phyloP scores from a whole-genome alignment of 1,140 invertebrate species.

The Patella vulgata region DNA sequence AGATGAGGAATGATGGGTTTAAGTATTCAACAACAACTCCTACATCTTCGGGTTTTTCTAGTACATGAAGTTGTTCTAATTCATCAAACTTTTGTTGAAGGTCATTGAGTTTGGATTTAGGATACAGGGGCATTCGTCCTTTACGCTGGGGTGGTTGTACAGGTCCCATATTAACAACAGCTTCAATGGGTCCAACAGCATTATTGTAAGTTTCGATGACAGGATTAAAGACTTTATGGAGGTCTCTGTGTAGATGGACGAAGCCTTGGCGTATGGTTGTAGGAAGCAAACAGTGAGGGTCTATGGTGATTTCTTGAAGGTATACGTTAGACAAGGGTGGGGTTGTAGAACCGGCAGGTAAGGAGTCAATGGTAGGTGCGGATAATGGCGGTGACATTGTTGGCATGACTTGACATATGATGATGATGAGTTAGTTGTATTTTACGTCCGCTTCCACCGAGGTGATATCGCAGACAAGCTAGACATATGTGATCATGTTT shows the following conservation, averaged over 20 bases:
- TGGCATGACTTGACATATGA: not conserved
- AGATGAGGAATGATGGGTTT: conserved; percentile 28
- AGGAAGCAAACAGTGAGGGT: no score
- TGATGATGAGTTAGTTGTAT: no score
- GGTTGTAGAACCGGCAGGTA: no score
- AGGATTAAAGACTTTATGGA: no score
- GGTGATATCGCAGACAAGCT: no score
- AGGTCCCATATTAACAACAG: conserved; percentile 27
- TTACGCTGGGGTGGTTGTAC: conserved; percentile 32
- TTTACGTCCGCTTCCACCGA: no score
- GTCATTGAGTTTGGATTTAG: conserved; percentile 8
- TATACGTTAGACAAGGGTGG: no score
- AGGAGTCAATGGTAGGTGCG: not conserved
- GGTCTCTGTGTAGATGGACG: no score
- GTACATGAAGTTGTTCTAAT: no score
- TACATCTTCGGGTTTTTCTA: conserved; percentile 27
- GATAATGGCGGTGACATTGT: not conserved
- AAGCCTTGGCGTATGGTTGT: no score
- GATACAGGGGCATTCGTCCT: conserved; percentile 23
- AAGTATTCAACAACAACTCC: conserved; percentile 26
- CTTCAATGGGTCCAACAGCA: conserved; percentile 17
- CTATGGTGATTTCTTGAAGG: no score
- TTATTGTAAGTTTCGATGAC: conserved; percentile 21
- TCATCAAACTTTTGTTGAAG: conserved; percentile 30
- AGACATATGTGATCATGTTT: conserved; percentile 33